A percentile compares a stretch with the other conserved stretches of the same genome.
Conservation (phyloP, 2,888 invertebrate genomes). For the Scaeva pyrastri region DNA sequence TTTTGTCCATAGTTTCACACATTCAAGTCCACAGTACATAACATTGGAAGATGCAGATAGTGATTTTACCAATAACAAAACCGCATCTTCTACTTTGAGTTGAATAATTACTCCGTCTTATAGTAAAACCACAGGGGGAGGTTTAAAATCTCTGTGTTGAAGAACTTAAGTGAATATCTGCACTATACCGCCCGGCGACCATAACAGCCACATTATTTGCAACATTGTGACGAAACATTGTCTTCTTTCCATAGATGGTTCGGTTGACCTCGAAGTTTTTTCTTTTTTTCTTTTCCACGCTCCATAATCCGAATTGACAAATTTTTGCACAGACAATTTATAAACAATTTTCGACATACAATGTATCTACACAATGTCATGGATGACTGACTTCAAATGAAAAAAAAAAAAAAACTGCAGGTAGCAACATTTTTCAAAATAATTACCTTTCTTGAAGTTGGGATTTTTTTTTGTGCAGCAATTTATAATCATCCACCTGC, state of each 20-base stretch:
- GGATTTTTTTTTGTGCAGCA: not conserved
- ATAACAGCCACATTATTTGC: not conserved
- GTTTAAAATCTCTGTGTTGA: constrained; percentile 57
- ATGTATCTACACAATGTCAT: constrained; percentile 38
- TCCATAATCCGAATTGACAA: constrained; percentile 19
- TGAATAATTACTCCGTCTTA: constrained; percentile 64
- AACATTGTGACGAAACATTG: constrained; percentile 45
- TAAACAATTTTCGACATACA: constrained; percentile 39
- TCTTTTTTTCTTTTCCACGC: constrained; percentile 9
- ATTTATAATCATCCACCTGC: constrained; percentile 8
- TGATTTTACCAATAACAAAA: constrained; percentile 28
- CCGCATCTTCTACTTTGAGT: constrained; percentile 59
- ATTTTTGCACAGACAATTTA: too few species aligned
- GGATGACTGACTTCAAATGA: constrained; percentile 50
- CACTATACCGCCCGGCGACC: not conserved
- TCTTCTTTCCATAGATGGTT: constrained; percentile 42
- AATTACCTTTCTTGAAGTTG: constrained; percentile 41
- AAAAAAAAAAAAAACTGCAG: too few species aligned
- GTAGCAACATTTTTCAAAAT: constrained; percentile 7
- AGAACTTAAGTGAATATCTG: constrained; percentile 9
- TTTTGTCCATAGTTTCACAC: not conserved
- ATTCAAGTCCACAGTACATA: not conserved
- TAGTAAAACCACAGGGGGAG: constrained; percentile 60
- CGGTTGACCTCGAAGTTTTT: constrained; percentile 13
- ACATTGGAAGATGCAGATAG: constrained; percentile 4